Base-by-base conservation (phyloP, 92 coral and sea anemone genomes). In the Parazoanthus darwini region DNA sequence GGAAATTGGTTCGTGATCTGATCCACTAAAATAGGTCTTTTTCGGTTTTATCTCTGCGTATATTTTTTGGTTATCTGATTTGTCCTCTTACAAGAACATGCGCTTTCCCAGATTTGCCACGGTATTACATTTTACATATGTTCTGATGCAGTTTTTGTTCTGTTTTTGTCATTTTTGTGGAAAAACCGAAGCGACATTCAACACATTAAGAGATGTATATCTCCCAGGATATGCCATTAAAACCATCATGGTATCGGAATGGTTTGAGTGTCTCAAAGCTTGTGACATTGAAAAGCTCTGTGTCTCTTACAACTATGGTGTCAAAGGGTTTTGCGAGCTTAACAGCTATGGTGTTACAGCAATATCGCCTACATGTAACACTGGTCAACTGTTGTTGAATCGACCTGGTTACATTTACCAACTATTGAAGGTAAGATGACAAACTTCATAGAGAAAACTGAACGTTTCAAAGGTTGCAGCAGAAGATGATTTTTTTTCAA, bases 251-350 rank as follows among this genome's bases (percentile, higher is more conserved):
- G 78, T 74, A 36, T 74, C 78, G 23, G 78, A 74, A 36, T 74
- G 78, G 78, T 35, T 74, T 36, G 78, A 74, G 78, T 74, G 78
- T 29, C 11, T 39, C 46, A 74, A 74, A 39, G 78, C 78, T 39
- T 74, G 78, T 36, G 78, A 74, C 43, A 14, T 37, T 36, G 78
- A 74, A 36, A 15, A 22, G 14, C 78, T 74, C 44, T 74, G 78
- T 36, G 8, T 74, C 26, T 74, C 78, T 7, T 74, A 74, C 26
- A 74, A 74, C 14, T 74, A 74, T 4, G 78, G 78, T 74, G 44
- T 74, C 37, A 39, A 74, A 1, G 78, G 78, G 23, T 46, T 74
- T 74, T 74, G 78, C 37, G 78, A 74, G n/a, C 48, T 74, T 46
- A 74, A 74, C 78, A 39, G 26, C 44, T 39, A 74, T 74, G 78